Percentiles rank a stretch among this genome's conserved stretches.
These are phyloP conservation scores for Cremastinae sp. DNA, from an alignment of 2,888 invertebrate genomes.

Conservation along the genomic window DNA sequence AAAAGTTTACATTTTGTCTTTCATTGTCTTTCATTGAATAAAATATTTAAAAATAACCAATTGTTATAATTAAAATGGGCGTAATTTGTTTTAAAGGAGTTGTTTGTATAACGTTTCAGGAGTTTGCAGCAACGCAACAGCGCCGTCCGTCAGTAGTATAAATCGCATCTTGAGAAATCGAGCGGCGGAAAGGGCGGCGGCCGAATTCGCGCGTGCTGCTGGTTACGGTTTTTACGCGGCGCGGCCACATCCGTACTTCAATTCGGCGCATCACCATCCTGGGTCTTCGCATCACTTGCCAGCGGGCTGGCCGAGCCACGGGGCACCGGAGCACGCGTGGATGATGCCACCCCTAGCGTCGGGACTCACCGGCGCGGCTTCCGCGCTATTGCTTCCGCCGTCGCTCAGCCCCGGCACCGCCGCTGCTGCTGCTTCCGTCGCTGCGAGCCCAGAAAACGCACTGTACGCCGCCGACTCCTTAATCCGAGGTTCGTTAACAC, in stretches of 20 bases:
- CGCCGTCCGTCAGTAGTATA: constrained; percentile 98
- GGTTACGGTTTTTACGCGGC: constrained; percentile 90
- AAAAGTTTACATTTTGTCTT: too few species aligned
- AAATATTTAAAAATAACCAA: too few species aligned
- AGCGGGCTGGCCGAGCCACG: constrained; percentile 82
- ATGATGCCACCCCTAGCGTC: constrained; percentile 75
- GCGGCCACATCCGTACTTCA: constrained; percentile 86
- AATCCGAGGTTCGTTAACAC: constrained; percentile 71
- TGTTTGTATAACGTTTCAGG: constrained; percentile 82
- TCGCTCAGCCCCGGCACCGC: constrained; percentile 82
- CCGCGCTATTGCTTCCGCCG: constrained; percentile 81
- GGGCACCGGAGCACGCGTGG: constrained; percentile 75
- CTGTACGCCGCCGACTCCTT: constrained; percentile 78
- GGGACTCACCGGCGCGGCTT: constrained; percentile 81
- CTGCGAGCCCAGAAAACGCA: constrained; percentile 84
- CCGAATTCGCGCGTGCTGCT: constrained; percentile 95
- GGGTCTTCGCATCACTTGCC: constrained; percentile 84
- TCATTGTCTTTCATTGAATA: too few species aligned
- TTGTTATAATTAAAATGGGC: too few species aligned
- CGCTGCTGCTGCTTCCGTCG: constrained; percentile 81
- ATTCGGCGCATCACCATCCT: constrained; percentile 82
- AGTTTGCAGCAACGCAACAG: constrained; percentile 96
- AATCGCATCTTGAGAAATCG: constrained; percentile 97
- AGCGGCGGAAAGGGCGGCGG: constrained; percentile 97
- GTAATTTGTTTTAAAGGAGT: too few species aligned